phyloP scores from a whole-genome alignment of 2,797 vertebrate species.

The Acropternis orthonyx region DNA sequence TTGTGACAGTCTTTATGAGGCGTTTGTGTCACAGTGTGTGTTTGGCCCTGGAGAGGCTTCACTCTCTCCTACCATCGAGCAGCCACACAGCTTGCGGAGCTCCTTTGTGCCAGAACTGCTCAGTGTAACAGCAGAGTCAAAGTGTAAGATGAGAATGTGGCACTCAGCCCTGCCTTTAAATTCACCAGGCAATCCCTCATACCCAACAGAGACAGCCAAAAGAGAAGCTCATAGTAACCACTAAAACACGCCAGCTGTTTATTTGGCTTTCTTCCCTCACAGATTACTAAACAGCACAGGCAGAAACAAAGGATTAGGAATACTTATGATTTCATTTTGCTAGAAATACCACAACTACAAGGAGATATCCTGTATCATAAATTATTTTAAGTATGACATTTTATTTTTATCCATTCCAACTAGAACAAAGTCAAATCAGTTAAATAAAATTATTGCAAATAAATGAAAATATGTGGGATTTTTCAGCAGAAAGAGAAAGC shows the following conservation, averaged over 20 bases:
- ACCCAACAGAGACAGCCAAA: slow-evolving; percentile 33
- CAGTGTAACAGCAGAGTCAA: background rate
- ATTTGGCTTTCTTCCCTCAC: slow-evolving; percentile 51
- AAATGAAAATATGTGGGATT: background rate
- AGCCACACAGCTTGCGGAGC: background rate
- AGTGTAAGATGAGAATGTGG: slow-evolving; percentile 8
- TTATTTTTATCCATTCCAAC: background rate
- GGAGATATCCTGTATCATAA: background rate
- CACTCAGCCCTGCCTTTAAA: slow-evolving; percentile 31
- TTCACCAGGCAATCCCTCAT: slow-evolving; percentile 54
- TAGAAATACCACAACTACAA: slow-evolving; percentile 2
- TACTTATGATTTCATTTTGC: slow-evolving; percentile 9
- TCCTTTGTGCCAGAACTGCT: slow-evolving; percentile 12
- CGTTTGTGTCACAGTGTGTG: background rate
- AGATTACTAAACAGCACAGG: slow-evolving; percentile 50
- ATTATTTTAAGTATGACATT: background rate
- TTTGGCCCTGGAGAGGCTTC: background rate
- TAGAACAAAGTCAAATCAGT: background rate
- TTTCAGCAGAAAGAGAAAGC: background rate
- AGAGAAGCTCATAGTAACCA: slow-evolving; percentile 18
- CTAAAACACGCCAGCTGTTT: slow-evolving; percentile 67
- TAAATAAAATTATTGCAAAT: background rate
- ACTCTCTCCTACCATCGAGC: background rate
- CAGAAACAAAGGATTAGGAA: slow-evolving; percentile 63
- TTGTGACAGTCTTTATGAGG: background rate